These are phyloP conservation scores for Megaleporinus macrocephalus DNA, from an alignment of 2,113 vertebrate genomes.

Conservation along the genomic window DNA sequence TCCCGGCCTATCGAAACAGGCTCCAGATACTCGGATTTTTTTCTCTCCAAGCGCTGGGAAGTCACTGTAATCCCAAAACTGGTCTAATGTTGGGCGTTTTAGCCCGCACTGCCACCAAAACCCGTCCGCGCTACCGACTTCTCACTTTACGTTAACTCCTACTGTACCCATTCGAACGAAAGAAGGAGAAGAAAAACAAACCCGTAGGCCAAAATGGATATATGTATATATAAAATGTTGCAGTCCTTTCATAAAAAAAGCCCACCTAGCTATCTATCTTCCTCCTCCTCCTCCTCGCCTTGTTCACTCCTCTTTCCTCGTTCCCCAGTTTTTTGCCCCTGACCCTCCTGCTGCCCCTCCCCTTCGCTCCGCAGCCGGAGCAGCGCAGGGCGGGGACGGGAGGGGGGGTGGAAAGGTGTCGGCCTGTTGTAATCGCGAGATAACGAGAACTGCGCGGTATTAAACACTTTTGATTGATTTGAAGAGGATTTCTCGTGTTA, in stretches of 20 bases:
- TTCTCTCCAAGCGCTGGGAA: constrained; percentile 58
- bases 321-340: constrained; percentile 44
- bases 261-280: constrained; percentile 58
- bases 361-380: constrained; percentile 28
- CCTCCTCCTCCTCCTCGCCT: constrained; percentile 45
- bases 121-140: neutral
- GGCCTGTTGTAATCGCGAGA: neutral
- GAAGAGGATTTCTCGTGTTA: neutral
- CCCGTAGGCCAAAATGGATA: neutral
- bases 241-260: constrained; percentile 46
- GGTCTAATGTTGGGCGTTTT: constrained; percentile 58
- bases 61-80: constrained; percentile 60
- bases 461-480: neutral
- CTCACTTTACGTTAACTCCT: neutral
- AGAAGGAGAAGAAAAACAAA: neutral
- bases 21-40: constrained; percentile 33
- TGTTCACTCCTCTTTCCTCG: constrained; percentile 57
- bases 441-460: neutral
- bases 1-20: constrained; percentile 55
- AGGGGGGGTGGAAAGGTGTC: neutral
- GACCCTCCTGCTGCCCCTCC: constrained; percentile 42
- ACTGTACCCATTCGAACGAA: constrained; percentile 25
- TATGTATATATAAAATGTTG: constrained; percentile 21
- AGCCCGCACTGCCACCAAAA: constrained; percentile 74
- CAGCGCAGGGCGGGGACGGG: constrained; percentile 27